Evolutionary conservation across 2,888 invertebrate genomes (phyloP).

Genomic region (Chloromyia formosa): DNA sequence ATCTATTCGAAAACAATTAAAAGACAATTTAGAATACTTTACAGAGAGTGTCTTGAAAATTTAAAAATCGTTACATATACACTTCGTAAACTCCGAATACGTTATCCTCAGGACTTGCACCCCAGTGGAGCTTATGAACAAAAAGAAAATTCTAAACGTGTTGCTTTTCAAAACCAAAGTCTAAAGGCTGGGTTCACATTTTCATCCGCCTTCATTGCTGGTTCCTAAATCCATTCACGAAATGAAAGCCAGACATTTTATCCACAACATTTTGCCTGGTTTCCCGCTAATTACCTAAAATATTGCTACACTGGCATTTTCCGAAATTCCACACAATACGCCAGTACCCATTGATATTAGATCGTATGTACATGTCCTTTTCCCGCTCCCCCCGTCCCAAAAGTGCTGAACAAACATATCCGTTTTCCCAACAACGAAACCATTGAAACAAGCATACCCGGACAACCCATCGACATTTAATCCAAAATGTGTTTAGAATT

Average conservation of each 20-base stretch:
- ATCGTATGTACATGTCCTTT: background rate
- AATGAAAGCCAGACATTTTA: background rate
- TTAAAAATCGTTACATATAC: no score
- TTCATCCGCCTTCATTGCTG: no score
- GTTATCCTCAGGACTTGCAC: no score
- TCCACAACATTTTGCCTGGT: background rate
- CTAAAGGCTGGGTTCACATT: no score
- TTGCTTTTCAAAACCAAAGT: no score
- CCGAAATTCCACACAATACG: background rate
- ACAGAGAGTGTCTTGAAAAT: no score
- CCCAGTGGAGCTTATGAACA: no score
- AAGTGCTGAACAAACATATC: background rate
- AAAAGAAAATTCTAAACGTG: no score
- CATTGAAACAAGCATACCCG: background rate
- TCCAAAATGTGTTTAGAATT: constrained; percentile 35
- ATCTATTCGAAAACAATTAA: no score
- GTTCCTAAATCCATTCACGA: background rate
- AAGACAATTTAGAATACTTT: no score
- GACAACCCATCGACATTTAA: constrained; percentile 26
- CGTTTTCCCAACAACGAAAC: background rate
- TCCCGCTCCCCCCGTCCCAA: background rate
- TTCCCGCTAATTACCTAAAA: constrained; percentile 1
- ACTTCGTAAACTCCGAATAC: no score
- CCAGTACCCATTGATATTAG: no score
- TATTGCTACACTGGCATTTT: background rate